Evolutionary conservation across 2,113 vertebrate species (phyloP), one percentile per base, ranked within the genome.

Genomic region (Gambusia holbrooki): DNA sequence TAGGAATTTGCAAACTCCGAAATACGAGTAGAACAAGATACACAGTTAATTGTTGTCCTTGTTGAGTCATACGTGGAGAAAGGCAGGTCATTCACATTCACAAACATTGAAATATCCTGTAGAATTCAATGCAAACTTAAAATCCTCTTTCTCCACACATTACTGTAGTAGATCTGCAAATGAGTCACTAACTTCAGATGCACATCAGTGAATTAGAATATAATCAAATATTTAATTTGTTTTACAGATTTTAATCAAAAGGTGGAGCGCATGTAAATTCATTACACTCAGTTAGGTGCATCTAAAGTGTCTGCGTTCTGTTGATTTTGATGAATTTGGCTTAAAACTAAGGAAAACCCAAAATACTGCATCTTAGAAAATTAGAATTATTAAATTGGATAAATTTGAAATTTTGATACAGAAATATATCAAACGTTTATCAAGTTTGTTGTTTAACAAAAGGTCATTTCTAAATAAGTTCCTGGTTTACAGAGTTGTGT

Each of bases 171-270:
- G 51, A 70, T 29, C 30, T 15, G 28, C 3, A 35, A 32, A 45
- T 48, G 58, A 71, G 32, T 35, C 28, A 71, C 19, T 7, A 60
- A 28, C 81, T 17, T 58, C 51, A n/a, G 51, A 9, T 58, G 51
- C 51, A n/a, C 51, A 58, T n/a, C 25, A 58, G 25, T 58, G 22
- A 19, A 54, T 42, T 54, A 25, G 0, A 54, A 54, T 54, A 54
- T 54, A 1, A 54, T 22, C 17, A 54, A 54, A 54, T 42, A 42
- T 13, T 15, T 42, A 5, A 48, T 48, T 48, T 48, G 14, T 19
- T 48, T 48, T 17, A 48, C 45, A 48, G 45, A 11, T n/a, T n/a
- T 17, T 58, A 58, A 54, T 9, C 51, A 7, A 54, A 22, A 54
- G 22, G 51, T 22, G 22, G 22, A 54, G n/a, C 19, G 25, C 51